phyloP scores from a whole-genome alignment of 1,140 invertebrate genomes.

The Penaeus vannamei region DNA sequence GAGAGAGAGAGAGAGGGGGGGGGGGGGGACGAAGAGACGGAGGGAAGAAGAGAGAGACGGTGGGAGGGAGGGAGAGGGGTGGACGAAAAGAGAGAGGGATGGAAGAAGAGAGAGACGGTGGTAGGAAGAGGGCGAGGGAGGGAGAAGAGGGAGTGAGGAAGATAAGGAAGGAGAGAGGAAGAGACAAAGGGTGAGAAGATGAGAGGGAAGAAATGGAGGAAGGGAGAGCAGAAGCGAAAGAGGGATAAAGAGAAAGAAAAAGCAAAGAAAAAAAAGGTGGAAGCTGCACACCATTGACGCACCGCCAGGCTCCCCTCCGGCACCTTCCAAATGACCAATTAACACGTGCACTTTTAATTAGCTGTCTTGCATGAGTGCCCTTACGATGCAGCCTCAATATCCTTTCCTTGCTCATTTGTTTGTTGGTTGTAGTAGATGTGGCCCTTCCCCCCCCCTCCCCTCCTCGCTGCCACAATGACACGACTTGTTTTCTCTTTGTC shows the following conservation, averaged over 20 bases:
- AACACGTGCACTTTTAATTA: no score
- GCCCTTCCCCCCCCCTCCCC: no score
- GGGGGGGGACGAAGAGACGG: not conserved
- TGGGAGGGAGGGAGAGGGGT: not conserved
- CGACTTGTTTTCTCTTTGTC: not conserved
- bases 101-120: not conserved
- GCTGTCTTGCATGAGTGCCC: no score
- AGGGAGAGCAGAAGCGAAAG: not conserved
- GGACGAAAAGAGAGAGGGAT: not conserved
- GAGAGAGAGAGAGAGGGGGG: slow-evolving; percentile 46
- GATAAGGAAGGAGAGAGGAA: not conserved
- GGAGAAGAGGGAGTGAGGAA: no score
- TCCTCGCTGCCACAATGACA: no score
- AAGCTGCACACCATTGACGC: not conserved
- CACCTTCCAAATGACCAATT: no score
- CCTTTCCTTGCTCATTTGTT: no score
- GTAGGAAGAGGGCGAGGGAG: not conserved
- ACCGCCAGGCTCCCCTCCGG: no score
- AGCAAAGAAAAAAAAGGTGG: no score
- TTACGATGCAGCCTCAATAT: no score
- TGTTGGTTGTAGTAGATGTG: no score
- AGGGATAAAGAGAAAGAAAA: no score
- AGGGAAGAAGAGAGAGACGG: not conserved
- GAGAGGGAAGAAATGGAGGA: not conserved
- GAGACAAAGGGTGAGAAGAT: not conserved